Evolutionary conservation across 2,113 vertebrate genomes (phyloP).

Genomic region (Fregata magnificens): DNA sequence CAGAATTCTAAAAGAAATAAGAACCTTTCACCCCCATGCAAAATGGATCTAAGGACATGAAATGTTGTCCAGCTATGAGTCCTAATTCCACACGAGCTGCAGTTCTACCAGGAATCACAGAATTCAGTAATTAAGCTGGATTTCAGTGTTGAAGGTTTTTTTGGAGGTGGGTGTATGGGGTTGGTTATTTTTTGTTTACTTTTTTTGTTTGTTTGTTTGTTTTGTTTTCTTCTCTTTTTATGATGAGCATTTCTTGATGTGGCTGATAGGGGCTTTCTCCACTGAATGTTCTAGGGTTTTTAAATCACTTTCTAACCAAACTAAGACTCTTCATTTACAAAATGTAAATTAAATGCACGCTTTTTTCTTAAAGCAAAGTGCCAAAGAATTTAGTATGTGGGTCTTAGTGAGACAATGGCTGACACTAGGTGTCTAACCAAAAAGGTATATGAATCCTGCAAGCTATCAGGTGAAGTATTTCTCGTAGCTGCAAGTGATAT

Average conservation of each 20-base stretch:
- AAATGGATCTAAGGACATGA: not conserved
- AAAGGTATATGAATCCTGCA: not conserved
- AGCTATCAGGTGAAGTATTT: not conserved
- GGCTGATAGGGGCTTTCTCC: not conserved
- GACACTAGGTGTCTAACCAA: not conserved
- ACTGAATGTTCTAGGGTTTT: not conserved
- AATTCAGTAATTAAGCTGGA: not conserved
- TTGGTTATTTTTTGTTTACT: too few relatives aligned
- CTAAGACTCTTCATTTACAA: not conserved
- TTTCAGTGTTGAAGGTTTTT: not conserved
- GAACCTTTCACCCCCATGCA: not conserved
- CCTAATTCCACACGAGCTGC: not conserved
- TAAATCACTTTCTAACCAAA: not conserved
- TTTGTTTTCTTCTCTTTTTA: not conserved
- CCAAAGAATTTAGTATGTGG: not conserved
- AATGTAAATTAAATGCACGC: not conserved
- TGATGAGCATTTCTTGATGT: not conserved
- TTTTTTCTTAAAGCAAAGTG: not conserved
- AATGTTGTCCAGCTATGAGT: not conserved
- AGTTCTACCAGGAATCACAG: not conserved
- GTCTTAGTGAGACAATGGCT: not conserved
- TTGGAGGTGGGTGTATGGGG: rapidly evolving
- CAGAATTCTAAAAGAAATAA: not conserved
- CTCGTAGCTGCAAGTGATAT: not conserved
- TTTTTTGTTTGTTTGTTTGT: too few relatives aligned